Base-by-base conservation (phyloP, 2,113 vertebrate genomes). In the Seriola rivoliana region DNA sequence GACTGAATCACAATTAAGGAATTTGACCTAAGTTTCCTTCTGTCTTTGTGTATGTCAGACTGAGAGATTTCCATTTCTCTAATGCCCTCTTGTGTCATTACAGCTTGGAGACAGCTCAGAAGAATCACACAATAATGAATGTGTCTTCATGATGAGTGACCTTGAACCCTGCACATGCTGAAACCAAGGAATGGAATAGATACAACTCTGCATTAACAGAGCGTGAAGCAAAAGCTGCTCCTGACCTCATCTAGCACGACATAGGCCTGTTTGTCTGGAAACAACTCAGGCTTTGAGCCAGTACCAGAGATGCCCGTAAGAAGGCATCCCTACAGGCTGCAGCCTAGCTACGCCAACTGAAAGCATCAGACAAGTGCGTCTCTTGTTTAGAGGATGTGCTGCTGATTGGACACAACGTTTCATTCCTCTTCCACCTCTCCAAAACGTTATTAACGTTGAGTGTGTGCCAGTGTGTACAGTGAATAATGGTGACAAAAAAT, bases 401-500 rank as follows among this genome's bases (percentile, higher is more conserved):
- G 74, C 87, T 93, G 92, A 94, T 78, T 88, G 71, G 83, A 77
- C 62, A 10, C 42, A 69, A 66, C 78, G 34, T 78, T 64, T 75
- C 63, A 62, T 58, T 82, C 63, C 73, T 85, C 57, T 36, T 46
- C 67, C 78, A 69, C 75, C 29, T 73, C 78, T 76, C 58, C 42
- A 52, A 71, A 84, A 80, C 68, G 23, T 64, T 70, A 77, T 85
- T 75, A 78, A 75, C 65, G 62, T 65, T 83, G 79, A 88, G 70
- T 75, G 60, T 71, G 75, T 85, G 85, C 75, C 81, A 78, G 75
- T 14, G 60, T 67, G 64, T 72, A 57, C 21, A 68, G 82, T 79
- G 38, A 83, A 84, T 69, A 52, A 93, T 95, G 93, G 78, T 91
- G 71, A 57, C 75, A 62, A 34, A 87, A 88, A 89, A 92, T 90